A percentile compares a stretch with the other conserved stretches of the same genome.
Evolutionary conservation across 2,888 invertebrate species (phyloP).

Genomic region (Stramonita haemastoma): DNA sequence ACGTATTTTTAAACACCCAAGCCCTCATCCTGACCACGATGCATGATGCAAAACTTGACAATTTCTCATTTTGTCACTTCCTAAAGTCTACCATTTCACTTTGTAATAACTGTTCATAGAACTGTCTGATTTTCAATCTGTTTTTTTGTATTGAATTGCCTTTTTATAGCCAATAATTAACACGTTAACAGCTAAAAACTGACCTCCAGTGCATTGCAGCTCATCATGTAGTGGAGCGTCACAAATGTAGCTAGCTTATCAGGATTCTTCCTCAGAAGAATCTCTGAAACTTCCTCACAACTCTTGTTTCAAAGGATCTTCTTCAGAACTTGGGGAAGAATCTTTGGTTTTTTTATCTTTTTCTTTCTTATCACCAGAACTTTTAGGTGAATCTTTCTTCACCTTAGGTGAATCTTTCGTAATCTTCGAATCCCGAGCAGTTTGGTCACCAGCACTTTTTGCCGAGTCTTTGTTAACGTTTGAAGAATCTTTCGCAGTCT

Average conservation of each 20-base stretch:
- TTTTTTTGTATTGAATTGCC: no score
- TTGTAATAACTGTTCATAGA: no score
- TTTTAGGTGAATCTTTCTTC: conserved; percentile 1
- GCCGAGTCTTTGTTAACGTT: background rate
- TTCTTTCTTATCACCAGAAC: background rate
- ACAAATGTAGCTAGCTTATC: background rate
- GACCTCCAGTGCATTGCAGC: no score
- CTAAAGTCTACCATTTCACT: no score
- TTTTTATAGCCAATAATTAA: no score
- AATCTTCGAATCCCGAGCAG: background rate
- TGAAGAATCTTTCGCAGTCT: background rate
- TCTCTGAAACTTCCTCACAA: background rate
- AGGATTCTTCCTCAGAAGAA: background rate
- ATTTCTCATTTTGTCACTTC: no score
- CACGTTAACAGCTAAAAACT: no score
- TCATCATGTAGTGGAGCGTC: no score
- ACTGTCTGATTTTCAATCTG: no score
- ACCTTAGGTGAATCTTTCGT: background rate
- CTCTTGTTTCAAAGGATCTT: background rate
- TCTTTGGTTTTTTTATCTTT: background rate
- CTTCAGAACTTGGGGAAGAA: background rate
- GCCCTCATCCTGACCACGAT: no score
- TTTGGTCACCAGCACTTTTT: background rate
- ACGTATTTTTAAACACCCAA: no score
- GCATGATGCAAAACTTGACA: no score